Base-by-base conservation (phyloP, 2,888 invertebrate genomes). In the Sinotaia quadrata region DNA sequence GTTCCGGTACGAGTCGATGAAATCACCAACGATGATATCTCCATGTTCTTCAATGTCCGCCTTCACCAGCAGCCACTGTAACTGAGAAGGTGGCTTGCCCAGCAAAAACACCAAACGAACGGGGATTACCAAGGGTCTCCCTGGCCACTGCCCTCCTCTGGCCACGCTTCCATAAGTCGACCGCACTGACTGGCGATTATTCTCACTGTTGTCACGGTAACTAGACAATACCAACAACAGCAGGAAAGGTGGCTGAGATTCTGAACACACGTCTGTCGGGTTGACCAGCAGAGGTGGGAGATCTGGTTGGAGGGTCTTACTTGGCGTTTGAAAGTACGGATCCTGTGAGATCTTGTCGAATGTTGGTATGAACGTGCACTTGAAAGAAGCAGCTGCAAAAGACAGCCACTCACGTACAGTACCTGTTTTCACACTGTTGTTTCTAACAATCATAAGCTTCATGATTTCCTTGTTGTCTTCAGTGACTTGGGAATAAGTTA, bases 1-100 rank as follows among this genome's bases (percentile, higher is more conserved):
- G 47, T 72, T 72, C 15, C 36, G 41, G 49, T 72, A 72, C 5
- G 66, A 52, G 33, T 72, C 72, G 15, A 36, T 18, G 24, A 72
- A 72, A 29, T 69, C 69, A 0, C 37, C 67, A 44, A 69, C 44
- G 15, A 72, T 56, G 24, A 72, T 24, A 27, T 72, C 72, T 4
- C 59, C 62, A 15, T 49, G 37, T 44, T 52, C 47, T 2, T 33
- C 29, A 2, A 51, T 59, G 54, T 72, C 69, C 4, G 21, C n/a
- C 15, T 37, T 12, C 10, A 69, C 34, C 31, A 24, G 12, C n/a
- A 24, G 36, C 21, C 33, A 41, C 3, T 47, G 27, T 2, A 54
- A 18, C 2, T 1, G 10, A 1, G 44, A 24, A 4, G 65, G 65
- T 8, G 65, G 65, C 12, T 18, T 44, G 44, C 65, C 65, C 56